phyloP scores from a whole-genome alignment of 2,888 invertebrate genomes.

The Leptogaster cylindrica region DNA sequence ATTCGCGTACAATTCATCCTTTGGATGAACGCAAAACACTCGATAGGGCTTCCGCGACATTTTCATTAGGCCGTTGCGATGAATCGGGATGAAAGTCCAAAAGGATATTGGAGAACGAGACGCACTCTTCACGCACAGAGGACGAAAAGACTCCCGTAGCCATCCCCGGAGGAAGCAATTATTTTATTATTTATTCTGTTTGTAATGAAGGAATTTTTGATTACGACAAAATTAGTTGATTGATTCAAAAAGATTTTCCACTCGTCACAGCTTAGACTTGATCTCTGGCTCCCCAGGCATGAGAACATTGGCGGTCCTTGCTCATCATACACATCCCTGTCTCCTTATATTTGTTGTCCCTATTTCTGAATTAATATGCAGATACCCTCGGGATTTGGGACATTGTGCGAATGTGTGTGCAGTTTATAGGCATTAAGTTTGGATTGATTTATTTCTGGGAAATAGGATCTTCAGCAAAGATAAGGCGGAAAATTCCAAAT shows the following conservation, averaged over 20 bases:
- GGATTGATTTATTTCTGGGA: conserved; percentile 46
- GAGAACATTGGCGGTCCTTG: background rate
- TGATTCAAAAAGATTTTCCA: conserved; percentile 49
- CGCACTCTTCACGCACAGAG: background rate
- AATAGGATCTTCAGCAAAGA: conserved; percentile 36
- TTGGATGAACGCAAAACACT: too few relatives aligned
- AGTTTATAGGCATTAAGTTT: conserved; percentile 41
- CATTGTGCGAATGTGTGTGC: background rate
- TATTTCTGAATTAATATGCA: conserved; percentile 46
- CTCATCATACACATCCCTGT: conserved; percentile 15
- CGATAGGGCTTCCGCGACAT: background rate
- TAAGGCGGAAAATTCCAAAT: conserved; percentile 30
- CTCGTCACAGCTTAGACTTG: conserved; percentile 45
- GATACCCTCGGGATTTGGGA: conserved; percentile 30
- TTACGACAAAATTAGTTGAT: conserved; percentile 49
- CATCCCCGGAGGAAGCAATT: conserved; percentile 45
- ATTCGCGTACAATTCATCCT: too few relatives aligned
- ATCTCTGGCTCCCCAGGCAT: conserved; percentile 33
- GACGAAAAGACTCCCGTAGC: background rate
- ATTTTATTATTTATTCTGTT: conserved; percentile 50
- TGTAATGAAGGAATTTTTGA: conserved; percentile 50
- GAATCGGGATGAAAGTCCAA: background rate
- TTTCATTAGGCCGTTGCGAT: conserved; percentile 8
- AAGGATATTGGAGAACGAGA: conserved; percentile 12
- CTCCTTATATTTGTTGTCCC: conserved; percentile 36